A percentile compares a stretch with the other conserved stretches of the same genome.
phyloP scores from a whole-genome alignment of 2,888 invertebrate species.

The Cyaniris semiargus region DNA sequence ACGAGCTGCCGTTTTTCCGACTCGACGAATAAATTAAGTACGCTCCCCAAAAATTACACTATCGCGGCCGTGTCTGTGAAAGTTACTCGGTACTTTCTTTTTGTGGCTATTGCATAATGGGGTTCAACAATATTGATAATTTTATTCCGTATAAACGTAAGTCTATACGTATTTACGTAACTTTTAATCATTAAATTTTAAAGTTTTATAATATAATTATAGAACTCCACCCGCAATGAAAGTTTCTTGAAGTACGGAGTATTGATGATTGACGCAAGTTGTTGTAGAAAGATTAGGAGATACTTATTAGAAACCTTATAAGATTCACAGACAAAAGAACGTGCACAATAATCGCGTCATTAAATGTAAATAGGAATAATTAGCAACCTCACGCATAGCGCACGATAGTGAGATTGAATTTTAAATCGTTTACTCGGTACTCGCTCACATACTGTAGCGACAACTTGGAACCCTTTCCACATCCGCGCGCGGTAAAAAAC shows the following conservation, averaged over 20 bases:
- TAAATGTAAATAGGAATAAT: slow-evolving; percentile 3
- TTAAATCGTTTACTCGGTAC: not conserved
- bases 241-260: not conserved
- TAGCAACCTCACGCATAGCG: not conserved
- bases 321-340: not conserved
- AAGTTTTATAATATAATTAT: too few relatives aligned
- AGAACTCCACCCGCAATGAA: too few relatives aligned
- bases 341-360: not conserved
- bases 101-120: slow-evolving; percentile 7
- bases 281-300: not conserved
- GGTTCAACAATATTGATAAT: not conserved
- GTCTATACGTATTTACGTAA: not conserved
- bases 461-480: slow-evolving; percentile 46
- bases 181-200: not conserved
- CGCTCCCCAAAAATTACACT: slow-evolving; percentile 17
- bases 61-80: slow-evolving; percentile 16
- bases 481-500: slow-evolving; percentile 58
- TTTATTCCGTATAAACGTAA: not conserved
- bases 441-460: not conserved
- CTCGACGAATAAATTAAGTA: not conserved
- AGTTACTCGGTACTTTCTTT: slow-evolving; percentile 28
- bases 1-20: not conserved
- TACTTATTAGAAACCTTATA: not conserved
- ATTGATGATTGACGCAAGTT: not conserved
- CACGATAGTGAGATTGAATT: slow-evolving; percentile 20